Base-by-base conservation (phyloP, 2,888 invertebrate genomes). In the Sipunculus nudus region DNA sequence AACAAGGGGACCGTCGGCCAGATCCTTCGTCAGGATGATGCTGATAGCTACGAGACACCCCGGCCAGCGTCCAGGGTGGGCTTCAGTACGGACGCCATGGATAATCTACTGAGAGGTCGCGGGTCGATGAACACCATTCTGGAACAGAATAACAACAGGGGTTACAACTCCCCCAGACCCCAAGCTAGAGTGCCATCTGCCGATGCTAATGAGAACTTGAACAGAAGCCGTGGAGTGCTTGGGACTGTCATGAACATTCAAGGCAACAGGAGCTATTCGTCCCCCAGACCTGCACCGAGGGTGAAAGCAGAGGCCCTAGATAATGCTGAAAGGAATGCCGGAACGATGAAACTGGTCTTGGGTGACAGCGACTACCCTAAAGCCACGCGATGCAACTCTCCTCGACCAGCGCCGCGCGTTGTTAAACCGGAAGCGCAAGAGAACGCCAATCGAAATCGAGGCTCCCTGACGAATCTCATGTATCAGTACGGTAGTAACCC, bases 391-490 rank as follows among this genome's bases (percentile, higher is more conserved):
- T 41, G 52, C 21, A 19, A 38, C 8, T 49, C 53, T 2, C 26
- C 57, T 1, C 21, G 48, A 29, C 48, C 53, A 3, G 54, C 52
- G 43, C 57, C 61, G 3, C 26, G 64, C 2, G 61, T 35, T 35
- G 64, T 67, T 4, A 48, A 43, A 25, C 59, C 57, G 8, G 67
- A 67, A 40, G 67, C 63, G 3, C 38, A 58, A 32, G 63, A 55
- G 31, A 53, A 23, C 26, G 56, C 56, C 38, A 40, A 21, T 16
- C 57, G 56, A 35, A 58, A 58, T 32, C 38, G 32, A 23, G 67
- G 67, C 13, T 59, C 56, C 16, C 46, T 63, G 28, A 40, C 48
- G 13, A 21, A 59, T 19, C 26, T 59, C 8, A 28, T 41, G 23
- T 8, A 13, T 16, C 62, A 63, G 49, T 65, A 62, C 39, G 65